Base-by-base conservation (phyloP, 2,113 vertebrate species). In the Myotis yumanensis region DNA sequence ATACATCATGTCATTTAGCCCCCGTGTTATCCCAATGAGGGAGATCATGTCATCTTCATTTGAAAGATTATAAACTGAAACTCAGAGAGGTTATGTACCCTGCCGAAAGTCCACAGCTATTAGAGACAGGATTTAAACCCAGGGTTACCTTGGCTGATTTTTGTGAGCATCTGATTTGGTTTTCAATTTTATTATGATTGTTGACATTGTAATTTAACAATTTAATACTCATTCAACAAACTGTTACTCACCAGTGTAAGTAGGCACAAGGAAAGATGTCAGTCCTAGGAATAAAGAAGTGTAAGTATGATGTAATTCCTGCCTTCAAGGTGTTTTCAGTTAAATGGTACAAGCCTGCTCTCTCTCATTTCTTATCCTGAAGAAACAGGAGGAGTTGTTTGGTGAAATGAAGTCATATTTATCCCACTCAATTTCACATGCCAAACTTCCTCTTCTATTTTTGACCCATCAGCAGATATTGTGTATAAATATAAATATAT, bases 101-200 rank as follows among this genome's bases (percentile, higher is more conserved):
- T 14, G 16, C 6, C 9, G 2, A 51, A 83, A 43, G 28, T 12
- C 23, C 62, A 83, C 22, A 84, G 43, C 66, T 51, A 1, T n/a
- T 40, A 79, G 28, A 52, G 28, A 23, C 16, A 79, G n/a, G 7
- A 66, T 73, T 68, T 91, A 86, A 71, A 40, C 4, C 5, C 11
- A 28, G 25, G 2, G 28, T 16, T 51, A 64, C 66, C 83, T 72
- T 71, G 32, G 30, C 69, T 87, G 48, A 51, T 68, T 73, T 87
- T 86, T 51, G 30, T 76, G 77, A 71, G 32, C 7, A 59, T 80
- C 16, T 80, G 23, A 68, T 40, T 82, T 95, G 16, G 3, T 11
- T 87, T 95, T 89, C 52, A 89, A 89, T 92, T 80, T 81, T 69
- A 80, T 52, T 79, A 12, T 88, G 86, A 66, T 88, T 84, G 79